These are phyloP conservation scores for Apogon hyalosoma DNA, from an alignment of 2,797 vertebrate species.

Conservation along the genomic window DNA sequence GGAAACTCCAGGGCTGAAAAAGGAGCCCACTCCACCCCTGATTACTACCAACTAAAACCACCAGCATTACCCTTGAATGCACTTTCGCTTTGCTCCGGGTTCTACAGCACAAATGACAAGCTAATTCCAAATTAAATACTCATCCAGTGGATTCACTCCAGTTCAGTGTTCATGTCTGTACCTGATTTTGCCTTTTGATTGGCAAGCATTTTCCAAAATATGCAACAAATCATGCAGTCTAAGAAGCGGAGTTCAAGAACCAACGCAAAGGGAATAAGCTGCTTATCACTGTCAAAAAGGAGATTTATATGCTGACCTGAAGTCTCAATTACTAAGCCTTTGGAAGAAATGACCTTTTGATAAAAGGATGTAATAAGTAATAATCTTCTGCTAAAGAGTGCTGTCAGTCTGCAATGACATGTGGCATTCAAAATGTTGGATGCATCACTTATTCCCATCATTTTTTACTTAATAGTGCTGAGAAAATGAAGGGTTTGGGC, in stretches of 20 bases:
- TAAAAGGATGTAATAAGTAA: not conserved
- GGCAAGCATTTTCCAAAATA: not conserved
- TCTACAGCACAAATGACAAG: no score
- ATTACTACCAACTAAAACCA: no score
- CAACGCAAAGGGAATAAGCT: not conserved
- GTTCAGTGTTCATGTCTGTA: no score
- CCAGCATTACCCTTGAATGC: no score
- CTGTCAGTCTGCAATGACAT: not conserved
- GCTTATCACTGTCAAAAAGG: not conserved
- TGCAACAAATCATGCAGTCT: not conserved
- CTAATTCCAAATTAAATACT: no score
- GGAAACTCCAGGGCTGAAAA: no score
- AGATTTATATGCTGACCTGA: not conserved
- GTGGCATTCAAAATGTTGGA: constrained; percentile 4
- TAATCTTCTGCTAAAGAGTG: not conserved
- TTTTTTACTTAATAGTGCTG: constrained; percentile 18
- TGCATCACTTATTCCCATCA: constrained; percentile 40
- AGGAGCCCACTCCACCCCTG: no score
- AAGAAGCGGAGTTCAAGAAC: not conserved
- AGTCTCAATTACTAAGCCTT: constrained; percentile 5
- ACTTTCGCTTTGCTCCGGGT: no score
- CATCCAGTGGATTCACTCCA: no score
- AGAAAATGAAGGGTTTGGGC: constrained; percentile 51
- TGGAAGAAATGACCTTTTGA: constrained; percentile 5
- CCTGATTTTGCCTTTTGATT: not conserved